These are phyloP conservation scores for Copidosoma floridanum DNA, from an alignment of 1,140 invertebrate genomes.

Conservation along the genomic window DNA sequence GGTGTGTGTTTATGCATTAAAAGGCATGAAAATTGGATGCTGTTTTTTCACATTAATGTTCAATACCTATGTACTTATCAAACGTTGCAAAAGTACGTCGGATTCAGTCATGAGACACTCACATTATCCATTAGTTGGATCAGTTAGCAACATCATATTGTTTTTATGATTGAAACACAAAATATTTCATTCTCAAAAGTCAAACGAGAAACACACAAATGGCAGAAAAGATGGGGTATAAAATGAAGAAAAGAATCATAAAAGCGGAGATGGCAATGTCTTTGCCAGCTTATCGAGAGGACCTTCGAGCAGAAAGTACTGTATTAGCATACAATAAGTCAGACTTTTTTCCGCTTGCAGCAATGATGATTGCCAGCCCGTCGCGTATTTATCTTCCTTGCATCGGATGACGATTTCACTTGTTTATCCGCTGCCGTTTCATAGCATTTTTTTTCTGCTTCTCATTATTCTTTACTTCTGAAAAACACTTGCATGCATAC, in stretches of 20 bases:
- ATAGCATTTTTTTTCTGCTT: background rate
- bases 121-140: too few species aligned
- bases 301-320: slow-evolving; percentile 13
- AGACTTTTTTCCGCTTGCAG: slow-evolving; percentile 20
- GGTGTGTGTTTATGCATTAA: too few species aligned
- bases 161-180: too few species aligned
- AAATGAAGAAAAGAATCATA: background rate
- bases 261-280: slow-evolving; percentile 12
- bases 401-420: slow-evolving; percentile 8
- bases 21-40: too few species aligned
- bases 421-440: background rate
- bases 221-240: background rate
- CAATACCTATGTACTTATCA: too few species aligned
- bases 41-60: too few species aligned
- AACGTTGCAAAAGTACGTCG: too few species aligned
- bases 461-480: slow-evolving; percentile 3
- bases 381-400: slow-evolving; percentile 26
- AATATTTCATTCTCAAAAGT: background rate
- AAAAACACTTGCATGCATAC: background rate
- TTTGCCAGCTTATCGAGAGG: slow-evolving; percentile 26
- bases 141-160: too few species aligned
- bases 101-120: too few species aligned
- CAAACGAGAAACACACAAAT: too few species aligned
- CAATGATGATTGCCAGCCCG: slow-evolving; percentile 28
- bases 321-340: slow-evolving; percentile 38